Base-by-base conservation (phyloP, 2,888 invertebrate genomes). In the Cartodere bifasciata region DNA sequence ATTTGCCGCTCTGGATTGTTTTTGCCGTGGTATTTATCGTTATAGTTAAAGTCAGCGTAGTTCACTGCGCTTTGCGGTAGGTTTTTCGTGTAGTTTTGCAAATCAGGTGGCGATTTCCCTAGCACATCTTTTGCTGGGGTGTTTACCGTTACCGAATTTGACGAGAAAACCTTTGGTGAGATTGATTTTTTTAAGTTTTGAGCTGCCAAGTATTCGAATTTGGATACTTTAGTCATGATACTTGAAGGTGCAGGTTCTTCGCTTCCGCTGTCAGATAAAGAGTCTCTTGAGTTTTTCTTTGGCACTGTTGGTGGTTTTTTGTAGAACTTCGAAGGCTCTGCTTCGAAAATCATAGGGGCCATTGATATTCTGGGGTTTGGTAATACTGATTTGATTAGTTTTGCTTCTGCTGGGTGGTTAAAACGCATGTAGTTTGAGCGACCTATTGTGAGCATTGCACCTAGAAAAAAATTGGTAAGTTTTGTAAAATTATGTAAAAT, bases 381-480 rank as follows among this genome's bases (percentile, higher is more conserved):
- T 39, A 87, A 65, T 4, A 83, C 80, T 0, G 85, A 81, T 58
- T 84, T 85, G 70, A 88, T 81, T 46, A 85, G 69, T 56, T 80
- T 76, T 3, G 88, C 88, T 55, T 90, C 87, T 30, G 82, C 82
- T 0, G 91, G 91, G 58, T 90, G 85, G 62, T 91, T 90, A 67
- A 88, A 91, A 23, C 91, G 78, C 59, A 91, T 75, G 62, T 86
- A 87, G 60, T 86, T 88, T 29, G 90, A 86, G 28, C 87, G 73
- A 15, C 91, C 91, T 45, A 92, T 78, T 29, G 86, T 87, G 40
- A 91, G 64, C 84, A 88, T 90, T 53, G 85, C 86, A 49, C 86
- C 86, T 86, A 67, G 2, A 63, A 61, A 36, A 26, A 33, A 36
- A 33, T 31, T 9, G 25, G 20, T 14, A 12, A 22, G 23, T 27